Evolutionary conservation across 2,888 invertebrate genomes (phyloP).

Genomic region (Nomada lathburiana): DNA sequence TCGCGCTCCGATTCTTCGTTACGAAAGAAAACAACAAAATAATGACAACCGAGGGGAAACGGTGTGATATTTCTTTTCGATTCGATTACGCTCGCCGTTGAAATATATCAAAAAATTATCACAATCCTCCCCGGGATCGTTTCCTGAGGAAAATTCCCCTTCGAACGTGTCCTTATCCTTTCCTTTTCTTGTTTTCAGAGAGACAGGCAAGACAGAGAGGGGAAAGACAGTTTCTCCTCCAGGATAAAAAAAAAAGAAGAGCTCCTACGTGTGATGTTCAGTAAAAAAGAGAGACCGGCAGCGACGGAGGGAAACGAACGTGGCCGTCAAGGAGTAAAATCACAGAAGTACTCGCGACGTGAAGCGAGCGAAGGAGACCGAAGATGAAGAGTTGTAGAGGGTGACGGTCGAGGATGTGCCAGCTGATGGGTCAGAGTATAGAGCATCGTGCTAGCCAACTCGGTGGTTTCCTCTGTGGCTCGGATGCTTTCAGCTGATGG

Average conservation of each 20-base stretch:
- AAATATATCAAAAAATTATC: slow-evolving; percentile 33
- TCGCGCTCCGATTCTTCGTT: slow-evolving; percentile 19
- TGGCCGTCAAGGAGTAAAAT: slow-evolving; percentile 78
- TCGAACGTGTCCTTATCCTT: slow-evolving; percentile 16
- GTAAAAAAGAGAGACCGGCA: slow-evolving; percentile 58
- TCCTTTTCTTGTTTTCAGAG: not conserved
- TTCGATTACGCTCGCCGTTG: too few species aligned
- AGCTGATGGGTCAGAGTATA: slow-evolving; percentile 90
- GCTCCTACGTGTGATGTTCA: slow-evolving; percentile 44
- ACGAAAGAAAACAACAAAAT: not conserved
- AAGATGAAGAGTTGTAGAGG: slow-evolving; percentile 47
- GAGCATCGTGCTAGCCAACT: slow-evolving; percentile 95
- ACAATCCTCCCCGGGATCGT: slow-evolving; percentile 38
- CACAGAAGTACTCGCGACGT: slow-evolving; percentile 67
- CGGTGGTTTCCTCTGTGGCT: slow-evolving; percentile 92
- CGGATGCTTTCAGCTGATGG: slow-evolving; percentile 91
- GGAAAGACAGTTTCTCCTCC: slow-evolving; percentile 54
- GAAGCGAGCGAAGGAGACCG: slow-evolving; percentile 56
- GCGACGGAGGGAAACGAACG: slow-evolving; percentile 57
- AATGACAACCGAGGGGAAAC: too few species aligned
- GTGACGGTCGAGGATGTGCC: slow-evolving; percentile 51
- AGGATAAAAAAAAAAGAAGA: slow-evolving; percentile 38
- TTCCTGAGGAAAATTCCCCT: slow-evolving; percentile 34
- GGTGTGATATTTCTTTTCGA: too few species aligned
- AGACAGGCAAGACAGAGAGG: slow-evolving; percentile 3